Conservation (phyloP, 2,888 invertebrate genomes). For the Sinohyriopsis cumingii region DNA sequence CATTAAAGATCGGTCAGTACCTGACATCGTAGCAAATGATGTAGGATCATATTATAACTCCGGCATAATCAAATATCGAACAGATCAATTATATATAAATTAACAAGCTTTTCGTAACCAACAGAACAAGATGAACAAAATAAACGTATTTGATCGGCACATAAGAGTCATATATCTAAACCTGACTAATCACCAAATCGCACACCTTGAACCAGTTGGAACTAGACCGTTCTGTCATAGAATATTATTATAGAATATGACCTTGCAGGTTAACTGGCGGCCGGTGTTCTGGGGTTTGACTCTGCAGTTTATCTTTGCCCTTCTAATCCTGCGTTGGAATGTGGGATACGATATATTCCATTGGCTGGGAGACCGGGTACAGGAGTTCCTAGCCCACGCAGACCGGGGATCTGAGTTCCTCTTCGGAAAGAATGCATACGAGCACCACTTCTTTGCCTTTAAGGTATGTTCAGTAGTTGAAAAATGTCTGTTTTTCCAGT, state of each 20-base stretch:
- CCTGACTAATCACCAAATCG: no score
- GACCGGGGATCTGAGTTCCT: conserved; percentile 88
- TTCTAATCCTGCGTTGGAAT: conserved; percentile 60
- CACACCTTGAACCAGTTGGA: no score
- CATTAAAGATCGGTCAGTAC: no score
- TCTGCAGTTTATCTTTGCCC: conserved; percentile 84
- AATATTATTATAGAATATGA: neutral
- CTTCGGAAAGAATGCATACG: conserved; percentile 77
- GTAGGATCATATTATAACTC: no score
- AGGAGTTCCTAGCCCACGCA: conserved; percentile 86
- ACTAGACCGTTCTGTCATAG: no score
- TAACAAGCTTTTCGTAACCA: no score
- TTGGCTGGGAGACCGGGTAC: conserved; percentile 81
- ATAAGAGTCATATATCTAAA: no score
- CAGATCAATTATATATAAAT: no score
- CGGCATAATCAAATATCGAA: no score
- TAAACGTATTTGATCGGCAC: no score
- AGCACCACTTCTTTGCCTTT: conserved; percentile 84
- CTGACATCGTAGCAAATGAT: no score
- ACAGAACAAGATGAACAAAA: no score
- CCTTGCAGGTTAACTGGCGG: conserved; percentile 77
- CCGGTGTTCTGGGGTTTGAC: conserved; percentile 85
- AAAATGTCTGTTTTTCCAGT: neutral
- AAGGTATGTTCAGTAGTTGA: conserved; percentile 75
- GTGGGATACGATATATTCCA: conserved; percentile 78